Evolutionary conservation across 2,113 vertebrate species (phyloP).

Genomic region (Sciurus niger): DNA sequence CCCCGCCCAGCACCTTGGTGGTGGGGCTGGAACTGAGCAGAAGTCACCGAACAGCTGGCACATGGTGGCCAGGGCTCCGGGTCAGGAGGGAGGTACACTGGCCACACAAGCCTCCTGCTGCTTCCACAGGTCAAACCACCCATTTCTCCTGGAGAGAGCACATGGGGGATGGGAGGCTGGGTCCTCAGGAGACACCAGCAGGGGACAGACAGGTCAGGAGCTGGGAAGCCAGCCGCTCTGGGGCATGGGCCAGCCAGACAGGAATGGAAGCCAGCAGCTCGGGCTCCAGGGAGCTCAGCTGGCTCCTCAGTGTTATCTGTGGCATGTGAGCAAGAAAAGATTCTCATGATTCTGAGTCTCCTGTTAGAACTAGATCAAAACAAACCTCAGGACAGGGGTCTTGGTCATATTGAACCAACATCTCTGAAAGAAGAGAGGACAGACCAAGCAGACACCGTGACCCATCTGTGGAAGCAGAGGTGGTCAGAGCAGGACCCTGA

Average conservation of each 20-base stretch:
- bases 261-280: not conserved
- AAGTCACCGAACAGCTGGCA: no score
- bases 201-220: not conserved
- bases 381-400: not conserved
- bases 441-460: not conserved
- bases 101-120: not conserved
- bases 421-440: not conserved
- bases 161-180: not conserved
- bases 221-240: not conserved
- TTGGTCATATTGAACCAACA: not conserved
- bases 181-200: not conserved
- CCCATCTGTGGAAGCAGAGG: not conserved
- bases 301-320: not conserved
- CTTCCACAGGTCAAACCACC: not conserved
- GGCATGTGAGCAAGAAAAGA: not conserved
- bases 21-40: not conserved
- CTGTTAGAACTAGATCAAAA: not conserved
- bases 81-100: not conserved
- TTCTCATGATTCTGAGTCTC: not conserved
- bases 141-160: not conserved
- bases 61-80: not conserved
- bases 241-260: not conserved
- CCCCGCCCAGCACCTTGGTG: no score
- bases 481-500: rapidly evolving
- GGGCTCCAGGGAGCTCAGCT: not conserved